Base-by-base conservation (phyloP, 23 tunicate species). In the Pegea sp. region DNA sequence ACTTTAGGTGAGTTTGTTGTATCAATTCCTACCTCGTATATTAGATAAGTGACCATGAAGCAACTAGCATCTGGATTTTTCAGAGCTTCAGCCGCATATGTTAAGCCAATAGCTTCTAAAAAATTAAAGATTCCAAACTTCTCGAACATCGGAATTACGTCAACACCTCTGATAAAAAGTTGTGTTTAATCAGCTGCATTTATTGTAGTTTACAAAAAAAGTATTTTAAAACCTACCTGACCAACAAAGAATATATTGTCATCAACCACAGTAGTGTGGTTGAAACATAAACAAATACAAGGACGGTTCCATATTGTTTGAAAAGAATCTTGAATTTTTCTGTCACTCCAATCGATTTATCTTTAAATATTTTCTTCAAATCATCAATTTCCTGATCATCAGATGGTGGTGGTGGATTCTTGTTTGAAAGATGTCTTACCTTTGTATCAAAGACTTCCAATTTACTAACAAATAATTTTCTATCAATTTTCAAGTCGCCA, bases 1-100 rank as follows among this genome's bases (percentile, higher is more conserved):
- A 16, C 11, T 38, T 8, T 38, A 11, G 46, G 16, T 8, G 16
- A 8, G 46, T 8, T 8, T 8, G 16, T 8, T 38, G 11, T 44
- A 44, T 59, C 18, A 56, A 56, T 1, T 24, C 18, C 38, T 54
- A 78, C 72, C 70, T 84, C 95, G 52, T 84, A 84, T 2, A 84
- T 2, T 19, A 74, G 44, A 44, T 84, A 84, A 3, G 95, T 69
- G 46, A 70, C 48, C 6, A 84, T 55, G 24, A 57, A 57, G 52
- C 61, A 53, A 26, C 95, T 74, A 19, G 95, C 95, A 28, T 72
- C 75, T 13, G 95, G 86, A 42, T 33, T 63, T 68, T 74, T 74
- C 7, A 84, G 49, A 30, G 63, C 68, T 2, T 84, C 95, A 20
- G 59, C 31, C 7, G 66, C 62, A 52, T 54, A 74, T 4, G 76